Evolutionary conservation across 2,113 vertebrate species (phyloP).

Genomic region (Neodon shergylaensis): DNA sequence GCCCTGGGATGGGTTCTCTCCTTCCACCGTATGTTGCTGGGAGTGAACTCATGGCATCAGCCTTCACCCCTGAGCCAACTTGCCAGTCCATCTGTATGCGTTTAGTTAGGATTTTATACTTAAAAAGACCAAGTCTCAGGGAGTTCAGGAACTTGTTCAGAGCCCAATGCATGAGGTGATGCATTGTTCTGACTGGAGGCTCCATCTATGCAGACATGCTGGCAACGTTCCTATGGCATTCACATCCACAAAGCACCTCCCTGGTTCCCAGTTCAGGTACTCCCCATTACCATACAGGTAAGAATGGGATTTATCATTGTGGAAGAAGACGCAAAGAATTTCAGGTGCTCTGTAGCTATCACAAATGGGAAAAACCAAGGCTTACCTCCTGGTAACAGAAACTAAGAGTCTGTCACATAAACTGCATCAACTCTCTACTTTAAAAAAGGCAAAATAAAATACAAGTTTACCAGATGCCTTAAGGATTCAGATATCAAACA

Average conservation of each 20-base stretch:
- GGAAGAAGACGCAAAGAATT: background rate
- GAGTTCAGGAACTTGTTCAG: background rate
- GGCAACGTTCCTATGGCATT: background rate
- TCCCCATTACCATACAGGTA: background rate
- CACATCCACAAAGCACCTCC: background rate
- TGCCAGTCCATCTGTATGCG: background rate
- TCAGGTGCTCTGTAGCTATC: background rate
- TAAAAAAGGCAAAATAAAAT: slow-evolving; percentile 1
- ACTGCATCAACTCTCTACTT: background rate
- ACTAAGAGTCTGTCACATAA: background rate
- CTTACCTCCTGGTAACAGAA: background rate
- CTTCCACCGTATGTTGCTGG: background rate
- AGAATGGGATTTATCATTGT: background rate
- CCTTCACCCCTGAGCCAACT: background rate
- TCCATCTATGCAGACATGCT: background rate
- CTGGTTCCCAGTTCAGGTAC: background rate
- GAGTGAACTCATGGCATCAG: background rate
- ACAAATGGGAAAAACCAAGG: background rate
- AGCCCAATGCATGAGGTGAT: background rate
- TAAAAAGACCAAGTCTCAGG: background rate
- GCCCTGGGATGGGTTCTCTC: too few species aligned
- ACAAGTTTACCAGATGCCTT: background rate
- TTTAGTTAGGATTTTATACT: slow-evolving; percentile 11
- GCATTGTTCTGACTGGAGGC: background rate
- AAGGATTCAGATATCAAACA: background rate